Conservation (phyloP, 2,888 invertebrate species). For the Lydus trimaculatus region DNA sequence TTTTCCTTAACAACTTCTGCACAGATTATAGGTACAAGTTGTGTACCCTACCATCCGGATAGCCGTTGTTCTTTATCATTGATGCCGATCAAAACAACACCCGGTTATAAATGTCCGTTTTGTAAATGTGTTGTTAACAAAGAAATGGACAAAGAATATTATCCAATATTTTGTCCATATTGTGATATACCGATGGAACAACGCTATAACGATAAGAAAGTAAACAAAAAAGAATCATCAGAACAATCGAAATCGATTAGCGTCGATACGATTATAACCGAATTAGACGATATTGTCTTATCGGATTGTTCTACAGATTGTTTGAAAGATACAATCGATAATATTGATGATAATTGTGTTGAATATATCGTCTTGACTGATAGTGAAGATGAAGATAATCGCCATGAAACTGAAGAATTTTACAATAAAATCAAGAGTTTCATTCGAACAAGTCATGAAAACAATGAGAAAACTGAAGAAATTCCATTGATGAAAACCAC, state of each 20-base stretch:
- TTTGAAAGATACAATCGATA: constrained; percentile 30
- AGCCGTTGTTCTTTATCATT: constrained; percentile 52
- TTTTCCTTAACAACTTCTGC: constrained; percentile 6
- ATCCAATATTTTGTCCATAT: constrained; percentile 49
- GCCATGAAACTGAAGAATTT: constrained; percentile 12
- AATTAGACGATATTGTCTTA: constrained; percentile 23
- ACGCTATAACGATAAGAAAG: constrained; percentile 28
- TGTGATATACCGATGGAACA: constrained; percentile 54
- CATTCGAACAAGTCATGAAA: background rate
- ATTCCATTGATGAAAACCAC: background rate
- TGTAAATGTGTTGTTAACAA: constrained; percentile 51
- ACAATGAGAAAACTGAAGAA: background rate
- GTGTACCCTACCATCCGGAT: constrained; percentile 53
- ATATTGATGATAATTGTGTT: constrained; percentile 42
- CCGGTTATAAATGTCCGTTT: constrained; percentile 52
- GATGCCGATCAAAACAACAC: constrained; percentile 52
- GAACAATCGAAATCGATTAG: constrained; percentile 14
- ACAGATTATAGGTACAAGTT: constrained; percentile 52
- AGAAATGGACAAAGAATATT: constrained; percentile 44
- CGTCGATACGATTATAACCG: constrained; percentile 6
- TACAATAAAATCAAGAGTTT: constrained; percentile 31
- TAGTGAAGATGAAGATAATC: constrained; percentile 41
- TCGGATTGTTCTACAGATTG: constrained; percentile 42
- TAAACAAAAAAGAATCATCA: constrained; percentile 20
- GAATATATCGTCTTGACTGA: constrained; percentile 45